Percentiles rank a stretch among this genome's conserved stretches.
Evolutionary conservation across 2,113 vertebrate genomes (phyloP).

Genomic region (Nothocercus julius): DNA sequence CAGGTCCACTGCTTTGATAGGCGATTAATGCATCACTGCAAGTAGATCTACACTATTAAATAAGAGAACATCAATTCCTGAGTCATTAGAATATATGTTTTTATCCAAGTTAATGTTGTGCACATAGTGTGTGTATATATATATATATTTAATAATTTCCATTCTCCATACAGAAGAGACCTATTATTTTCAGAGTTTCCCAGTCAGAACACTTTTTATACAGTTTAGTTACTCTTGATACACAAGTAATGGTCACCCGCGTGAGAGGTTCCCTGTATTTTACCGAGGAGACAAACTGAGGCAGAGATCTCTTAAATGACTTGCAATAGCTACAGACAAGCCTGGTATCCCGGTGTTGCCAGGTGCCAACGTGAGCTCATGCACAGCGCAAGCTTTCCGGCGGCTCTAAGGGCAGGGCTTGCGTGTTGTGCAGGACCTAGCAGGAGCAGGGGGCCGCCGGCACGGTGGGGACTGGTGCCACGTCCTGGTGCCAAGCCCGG

Average conservation of each 20-base stretch:
- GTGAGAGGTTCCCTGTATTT: fast-evolving
- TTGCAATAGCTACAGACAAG: neutral
- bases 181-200: neutral
- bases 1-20: neutral
- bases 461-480: too few relatives aligned
- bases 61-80: neutral
- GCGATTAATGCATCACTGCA: neutral
- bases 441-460: too few relatives aligned
- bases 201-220: neutral
- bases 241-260: fast-evolving
- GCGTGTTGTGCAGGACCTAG: too few relatives aligned
- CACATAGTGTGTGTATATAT: too few relatives aligned
- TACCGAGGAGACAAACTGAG: fast-evolving
- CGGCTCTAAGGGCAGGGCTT: too few relatives aligned
- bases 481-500: neutral
- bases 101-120: neutral
- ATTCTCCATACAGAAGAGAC: neutral
- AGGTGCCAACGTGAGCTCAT: fast-evolving
- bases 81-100: neutral
- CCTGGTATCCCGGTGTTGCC: fast-evolving
- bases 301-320: fast-evolving
- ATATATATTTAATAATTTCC: neutral
- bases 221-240: fast-evolving
- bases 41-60: neutral
- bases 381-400: too few relatives aligned